phyloP scores from a whole-genome alignment of 2,888 invertebrate genomes.

The Serripes groenlandicus region DNA sequence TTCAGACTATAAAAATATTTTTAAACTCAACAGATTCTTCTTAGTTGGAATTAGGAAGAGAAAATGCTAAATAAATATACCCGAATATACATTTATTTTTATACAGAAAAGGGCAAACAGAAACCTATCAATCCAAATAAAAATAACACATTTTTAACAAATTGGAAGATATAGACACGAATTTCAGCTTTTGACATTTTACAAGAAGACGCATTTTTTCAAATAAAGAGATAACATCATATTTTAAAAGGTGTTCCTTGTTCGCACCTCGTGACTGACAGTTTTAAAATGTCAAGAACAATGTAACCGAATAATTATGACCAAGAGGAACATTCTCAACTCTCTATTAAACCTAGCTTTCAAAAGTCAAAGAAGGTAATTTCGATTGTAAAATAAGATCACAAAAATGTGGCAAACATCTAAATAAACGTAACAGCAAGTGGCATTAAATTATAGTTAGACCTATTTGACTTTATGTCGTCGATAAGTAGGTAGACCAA shows the following conservation, averaged over 20 bases:
- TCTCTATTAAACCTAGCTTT: constrained; percentile 6
- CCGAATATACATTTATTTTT: too few species aligned
- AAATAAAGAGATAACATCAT: not conserved
- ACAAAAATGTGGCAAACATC: too few species aligned
- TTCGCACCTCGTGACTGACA: constrained; percentile 9
- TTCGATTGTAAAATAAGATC: not conserved
- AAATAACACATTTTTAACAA: too few species aligned
- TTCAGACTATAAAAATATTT: too few species aligned
- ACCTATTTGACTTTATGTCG: not conserved
- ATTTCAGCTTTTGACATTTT: not conserved
- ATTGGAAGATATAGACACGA: too few species aligned
- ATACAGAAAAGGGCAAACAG: too few species aligned
- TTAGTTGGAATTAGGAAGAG: too few species aligned
- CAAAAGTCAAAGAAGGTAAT: not conserved
- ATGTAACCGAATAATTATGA: constrained; percentile 3
- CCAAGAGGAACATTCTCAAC: not conserved
- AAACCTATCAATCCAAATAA: too few species aligned
- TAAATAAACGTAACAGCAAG: too few species aligned
- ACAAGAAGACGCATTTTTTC: not conserved
- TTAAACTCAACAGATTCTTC: too few species aligned
- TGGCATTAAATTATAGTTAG: not conserved
- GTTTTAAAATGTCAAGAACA: not conserved
- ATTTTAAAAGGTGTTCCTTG: not conserved
- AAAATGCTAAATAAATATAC: too few species aligned
- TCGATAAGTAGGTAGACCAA: constrained; percentile 3